Percentiles rank a stretch among this genome's conserved stretches.
Evolutionary conservation across 30 jellyfish, hydroid and myxozoan species (phyloP).

Genomic region (Catostylus mosaicus): DNA sequence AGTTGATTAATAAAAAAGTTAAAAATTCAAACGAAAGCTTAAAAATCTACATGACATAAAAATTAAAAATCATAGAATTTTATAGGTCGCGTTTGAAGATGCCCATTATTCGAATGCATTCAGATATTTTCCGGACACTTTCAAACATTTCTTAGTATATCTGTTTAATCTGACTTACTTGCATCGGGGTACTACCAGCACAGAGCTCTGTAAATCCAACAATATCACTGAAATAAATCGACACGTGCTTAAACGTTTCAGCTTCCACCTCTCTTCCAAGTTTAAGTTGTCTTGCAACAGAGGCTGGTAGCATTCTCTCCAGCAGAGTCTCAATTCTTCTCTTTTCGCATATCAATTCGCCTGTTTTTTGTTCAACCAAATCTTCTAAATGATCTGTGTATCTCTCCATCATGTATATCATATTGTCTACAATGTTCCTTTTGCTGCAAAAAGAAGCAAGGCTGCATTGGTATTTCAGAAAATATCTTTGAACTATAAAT

Average conservation of each 20-base stretch:
- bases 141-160: too few species aligned
- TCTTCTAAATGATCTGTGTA: constrained; percentile 92
- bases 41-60: too few species aligned
- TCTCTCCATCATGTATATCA: constrained; percentile 94
- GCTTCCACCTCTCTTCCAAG: constrained; percentile 97
- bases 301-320: constrained; percentile 93
- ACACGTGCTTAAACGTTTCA: constrained; percentile 84
- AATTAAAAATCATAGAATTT: too few species aligned
- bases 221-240: constrained; percentile 96
- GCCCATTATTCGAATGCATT: too few species aligned
- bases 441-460: constrained; percentile 68
- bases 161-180: too few species aligned
- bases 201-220: constrained; percentile 92
- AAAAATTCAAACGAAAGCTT: too few species aligned
- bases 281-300: constrained; percentile 88
- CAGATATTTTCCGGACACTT: too few species aligned
- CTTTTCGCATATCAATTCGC: constrained; percentile 80
- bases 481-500: too few species aligned
- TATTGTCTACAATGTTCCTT: constrained; percentile 84
- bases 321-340: constrained; percentile 80
- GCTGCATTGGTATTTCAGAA: too few species aligned
- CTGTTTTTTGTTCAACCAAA: constrained; percentile 90
- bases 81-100: too few species aligned
- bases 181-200: constrained; percentile 93
- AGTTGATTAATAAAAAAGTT: too few species aligned